Evolutionary conservation across 2,888 invertebrate species (phyloP), one percentile per base, ranked within the genome.

Genomic region (Scrobipalpa atriplicella): DNA sequence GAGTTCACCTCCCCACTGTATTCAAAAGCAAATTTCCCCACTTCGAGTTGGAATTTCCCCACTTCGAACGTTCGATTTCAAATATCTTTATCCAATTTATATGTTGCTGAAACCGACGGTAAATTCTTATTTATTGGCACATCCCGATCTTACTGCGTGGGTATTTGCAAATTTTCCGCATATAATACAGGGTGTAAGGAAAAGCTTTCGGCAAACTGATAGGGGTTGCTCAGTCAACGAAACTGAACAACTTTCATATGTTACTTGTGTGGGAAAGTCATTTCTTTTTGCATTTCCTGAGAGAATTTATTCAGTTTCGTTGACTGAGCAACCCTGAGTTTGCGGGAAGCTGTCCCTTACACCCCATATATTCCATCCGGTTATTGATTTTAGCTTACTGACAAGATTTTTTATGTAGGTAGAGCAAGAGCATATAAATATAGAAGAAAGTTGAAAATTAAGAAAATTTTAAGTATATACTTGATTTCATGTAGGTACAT

Each of bases 51-150:
- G 38, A 29, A 29, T 29, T 5, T 29, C 29, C 29, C 29, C 29
- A 29, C 29, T 29, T 29, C 29, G n/a, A 41, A 69, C 70, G 69
- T 74, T 69, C 71, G 76, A 74, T 83, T 83, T 79, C 80, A 82
- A 86, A 86, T 86, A 86, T 85, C 82, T 81, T 83, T 79, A 85
- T 83, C 83, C 84, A 84, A 85, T 88, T 85, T 84, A 81, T 77
- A 75, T 74, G 74, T 75, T 74, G 71, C 75, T 72, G 73, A 72
- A 73, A 71, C 70, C 73, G 76, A 73, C 76, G 76, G 78, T 80
- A 80, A 81, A 83, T 78, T 80, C 77, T 76, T 81, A 78, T 82
- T 82, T 82, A 81, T 81, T 79, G 79, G 75, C 72, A 73, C 71
- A 75, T 72, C 71, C 72, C 71, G 65, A 54, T 75, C 73, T 73